Evolutionary conservation across 2,797 vertebrate species (phyloP).

Genomic region (Galago senegalensis): DNA sequence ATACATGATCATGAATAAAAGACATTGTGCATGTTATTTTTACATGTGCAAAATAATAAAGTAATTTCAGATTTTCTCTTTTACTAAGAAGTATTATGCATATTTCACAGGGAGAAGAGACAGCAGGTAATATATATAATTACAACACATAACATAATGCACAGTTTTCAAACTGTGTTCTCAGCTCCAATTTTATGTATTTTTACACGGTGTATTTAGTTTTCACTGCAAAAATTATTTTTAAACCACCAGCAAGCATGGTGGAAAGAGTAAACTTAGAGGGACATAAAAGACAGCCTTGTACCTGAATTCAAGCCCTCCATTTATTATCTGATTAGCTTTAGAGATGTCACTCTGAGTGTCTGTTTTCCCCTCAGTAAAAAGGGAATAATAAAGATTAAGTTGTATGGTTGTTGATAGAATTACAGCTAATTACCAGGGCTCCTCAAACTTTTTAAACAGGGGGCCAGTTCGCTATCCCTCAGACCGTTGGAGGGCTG

Average conservation of each 20-base stretch:
- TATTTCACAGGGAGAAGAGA: constrained; percentile 2
- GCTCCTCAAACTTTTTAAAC: no score
- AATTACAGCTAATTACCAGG: neutral
- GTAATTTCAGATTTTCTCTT: neutral
- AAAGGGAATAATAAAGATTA: neutral
- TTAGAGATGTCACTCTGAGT: neutral
- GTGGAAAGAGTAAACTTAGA: constrained; percentile 37
- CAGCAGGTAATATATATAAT: neutral
- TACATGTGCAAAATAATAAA: constrained; percentile 1
- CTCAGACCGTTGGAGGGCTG: no score
- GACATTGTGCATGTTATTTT: constrained; percentile 17
- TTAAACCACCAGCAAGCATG: neutral
- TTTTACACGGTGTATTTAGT: constrained; percentile 41
- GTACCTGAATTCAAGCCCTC: neutral
- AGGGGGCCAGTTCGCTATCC: no score
- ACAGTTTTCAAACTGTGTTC: constrained; percentile 32
- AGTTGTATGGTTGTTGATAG: neutral
- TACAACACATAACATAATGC: neutral
- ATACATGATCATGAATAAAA: neutral
- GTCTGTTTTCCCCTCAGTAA: constrained; percentile 43
- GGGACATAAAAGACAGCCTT: neutral
- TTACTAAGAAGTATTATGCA: neutral
- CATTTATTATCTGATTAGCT: neutral
- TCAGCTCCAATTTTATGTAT: constrained; percentile 44
- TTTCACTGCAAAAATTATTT: constrained; percentile 19